Percentiles rank a stretch among this genome's conserved stretches.
phyloP scores from a whole-genome alignment of 1,140 invertebrate species.

The Drosophila sp. region DNA sequence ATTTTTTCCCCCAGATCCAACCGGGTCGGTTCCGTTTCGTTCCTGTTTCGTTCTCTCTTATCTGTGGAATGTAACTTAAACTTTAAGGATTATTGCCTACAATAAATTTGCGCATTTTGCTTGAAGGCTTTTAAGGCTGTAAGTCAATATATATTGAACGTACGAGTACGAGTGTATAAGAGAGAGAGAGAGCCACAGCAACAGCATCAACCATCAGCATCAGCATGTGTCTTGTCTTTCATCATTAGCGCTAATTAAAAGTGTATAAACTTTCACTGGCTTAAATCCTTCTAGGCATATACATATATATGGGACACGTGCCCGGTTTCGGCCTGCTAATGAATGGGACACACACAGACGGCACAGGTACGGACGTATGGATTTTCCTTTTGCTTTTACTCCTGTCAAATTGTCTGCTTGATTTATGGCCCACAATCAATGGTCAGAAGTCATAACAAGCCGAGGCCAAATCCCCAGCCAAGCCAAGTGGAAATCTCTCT shows the following conservation, averaged over 20 bases:
- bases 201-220: background rate
- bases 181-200: background rate
- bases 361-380: background rate
- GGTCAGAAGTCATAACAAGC: constrained; percentile 63
- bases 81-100: constrained; percentile 82
- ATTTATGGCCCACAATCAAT: constrained; percentile 67
- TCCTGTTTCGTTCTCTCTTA: constrained; percentile 58
- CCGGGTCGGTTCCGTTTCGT: constrained; percentile 36
- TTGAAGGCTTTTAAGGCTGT: constrained; percentile 55
- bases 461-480: constrained; percentile 29
- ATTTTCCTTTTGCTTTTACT: constrained; percentile 19
- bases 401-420: constrained; percentile 55
- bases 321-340: constrained; percentile 55
- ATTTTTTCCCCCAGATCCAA: constrained; percentile 28
- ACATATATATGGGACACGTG: constrained; percentile 50
- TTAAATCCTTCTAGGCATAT: constrained; percentile 24
- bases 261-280: constrained; percentile 76
- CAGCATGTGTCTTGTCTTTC: constrained; percentile 45
- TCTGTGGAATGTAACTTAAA: constrained; percentile 81
- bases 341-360: constrained; percentile 18
- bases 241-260: constrained; percentile 80
- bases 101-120: constrained; percentile 72
- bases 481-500: constrained; percentile 63
- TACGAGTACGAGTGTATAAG: background rate
- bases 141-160: constrained; percentile 57